Conservation (phyloP, 2,888 invertebrate genomes). For the Crossocerus cetratus region DNA sequence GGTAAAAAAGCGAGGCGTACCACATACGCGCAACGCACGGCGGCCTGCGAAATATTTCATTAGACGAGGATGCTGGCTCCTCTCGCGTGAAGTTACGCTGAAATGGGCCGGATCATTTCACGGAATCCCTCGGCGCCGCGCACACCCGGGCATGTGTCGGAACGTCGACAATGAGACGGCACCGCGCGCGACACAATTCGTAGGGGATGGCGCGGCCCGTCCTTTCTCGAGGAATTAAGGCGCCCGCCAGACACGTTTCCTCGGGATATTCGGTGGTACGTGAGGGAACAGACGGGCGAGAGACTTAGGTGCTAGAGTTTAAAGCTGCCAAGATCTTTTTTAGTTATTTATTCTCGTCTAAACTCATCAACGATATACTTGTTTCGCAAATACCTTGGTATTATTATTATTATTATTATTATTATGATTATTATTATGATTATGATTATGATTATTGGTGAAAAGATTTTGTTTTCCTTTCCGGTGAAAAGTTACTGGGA, state of each 20-base stretch:
- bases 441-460: no score
- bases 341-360: no score
- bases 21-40: constrained; percentile 27
- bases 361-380: no score
- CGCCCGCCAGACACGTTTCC: constrained; percentile 7
- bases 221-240: constrained; percentile 31
- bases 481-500: no score
- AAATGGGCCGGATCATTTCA: constrained; percentile 52
- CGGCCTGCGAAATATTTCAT: constrained; percentile 56
- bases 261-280: constrained; percentile 10
- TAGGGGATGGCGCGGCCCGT: constrained; percentile 2
- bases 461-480: no score
- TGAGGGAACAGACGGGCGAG: neutral
- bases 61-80: constrained; percentile 46
- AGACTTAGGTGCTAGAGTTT: no score
- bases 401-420: no score
- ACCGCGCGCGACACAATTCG: constrained; percentile 16
- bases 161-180: constrained; percentile 32
- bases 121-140: constrained; percentile 36
- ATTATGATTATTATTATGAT: no score
- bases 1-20: constrained; percentile 16
- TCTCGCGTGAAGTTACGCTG: constrained; percentile 13
- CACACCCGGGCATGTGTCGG: constrained; percentile 35
- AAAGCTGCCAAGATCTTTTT: no score
- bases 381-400: no score